phyloP scores from a whole-genome alignment of 2,113 vertebrate species.

The Thalassarche chlororhynchos region DNA sequence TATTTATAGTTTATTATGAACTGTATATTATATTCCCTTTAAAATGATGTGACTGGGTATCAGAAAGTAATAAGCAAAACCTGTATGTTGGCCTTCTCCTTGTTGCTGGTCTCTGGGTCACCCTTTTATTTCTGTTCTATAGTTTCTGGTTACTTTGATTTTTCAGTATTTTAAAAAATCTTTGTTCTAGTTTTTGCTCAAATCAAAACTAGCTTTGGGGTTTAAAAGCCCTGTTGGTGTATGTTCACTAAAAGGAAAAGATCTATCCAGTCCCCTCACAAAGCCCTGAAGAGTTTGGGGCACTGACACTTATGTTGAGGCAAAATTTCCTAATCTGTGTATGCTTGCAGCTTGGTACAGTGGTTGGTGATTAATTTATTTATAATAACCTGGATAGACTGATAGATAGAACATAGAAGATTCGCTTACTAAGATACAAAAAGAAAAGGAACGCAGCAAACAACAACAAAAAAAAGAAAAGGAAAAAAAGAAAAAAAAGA shows the following conservation, averaged over 20 bases:
- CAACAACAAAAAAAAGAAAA: neutral
- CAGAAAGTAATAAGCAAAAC: neutral
- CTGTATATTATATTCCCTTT: neutral
- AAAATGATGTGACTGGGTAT: rapidly evolving
- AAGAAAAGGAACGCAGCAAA: neutral
- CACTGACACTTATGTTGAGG: neutral
- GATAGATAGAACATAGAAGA: neutral
- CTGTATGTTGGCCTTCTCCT: neutral
- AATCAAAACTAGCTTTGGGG: neutral
- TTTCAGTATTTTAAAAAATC: neutral
- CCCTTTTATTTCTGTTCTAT: neutral
- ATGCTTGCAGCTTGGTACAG: neutral
- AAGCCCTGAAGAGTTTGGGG: neutral
- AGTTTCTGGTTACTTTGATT: neutral
- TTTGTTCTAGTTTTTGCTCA: neutral
- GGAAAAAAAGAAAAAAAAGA: neutral
- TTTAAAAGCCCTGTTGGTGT: neutral
- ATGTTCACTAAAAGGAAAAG: neutral
- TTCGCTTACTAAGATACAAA: neutral
- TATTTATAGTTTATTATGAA: neutral
- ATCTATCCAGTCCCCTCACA: neutral
- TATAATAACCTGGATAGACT: neutral
- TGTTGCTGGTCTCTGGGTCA: neutral
- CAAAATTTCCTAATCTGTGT: neutral
- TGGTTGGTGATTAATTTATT: neutral